phyloP scores from a whole-genome alignment of 30 jellyfish, hydroid and myxozoan genomes.

The Turritopsis rubra region DNA sequence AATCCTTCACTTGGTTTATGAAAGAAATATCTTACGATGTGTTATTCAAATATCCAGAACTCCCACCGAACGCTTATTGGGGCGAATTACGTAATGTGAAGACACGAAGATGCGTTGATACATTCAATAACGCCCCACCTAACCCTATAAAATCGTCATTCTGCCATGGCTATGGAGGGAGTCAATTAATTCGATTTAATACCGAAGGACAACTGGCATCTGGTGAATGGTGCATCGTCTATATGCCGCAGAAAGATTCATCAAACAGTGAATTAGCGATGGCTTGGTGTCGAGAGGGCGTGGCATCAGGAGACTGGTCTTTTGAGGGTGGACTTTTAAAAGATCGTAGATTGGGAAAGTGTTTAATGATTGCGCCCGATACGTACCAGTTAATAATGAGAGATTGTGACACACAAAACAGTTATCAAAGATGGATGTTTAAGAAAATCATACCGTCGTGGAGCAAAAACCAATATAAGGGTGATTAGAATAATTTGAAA shows the following conservation, averaged over 20 bases:
- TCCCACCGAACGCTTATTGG: constrained; percentile 36
- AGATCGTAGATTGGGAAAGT: not conserved
- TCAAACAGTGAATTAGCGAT: constrained; percentile 12
- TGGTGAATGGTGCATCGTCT: constrained; percentile 36
- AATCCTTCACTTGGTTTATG: constrained; percentile 40
- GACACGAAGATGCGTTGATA: constrained; percentile 14
- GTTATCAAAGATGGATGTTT: constrained; percentile 14
- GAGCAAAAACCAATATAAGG: constrained; percentile 8
- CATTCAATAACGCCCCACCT: constrained; percentile 26
- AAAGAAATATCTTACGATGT: constrained; percentile 37
- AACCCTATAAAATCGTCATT: constrained; percentile 7
- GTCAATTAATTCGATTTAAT: constrained; percentile 22
- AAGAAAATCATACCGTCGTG: constrained; percentile 19
- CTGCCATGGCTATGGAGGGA: constrained; percentile 27
- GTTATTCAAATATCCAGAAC: constrained; percentile 31
- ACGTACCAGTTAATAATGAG: constrained; percentile 7
- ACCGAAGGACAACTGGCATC: constrained; percentile 34
- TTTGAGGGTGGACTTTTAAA: constrained; percentile 13
- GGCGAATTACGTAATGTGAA: constrained; percentile 17
- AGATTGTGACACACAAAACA: constrained; percentile 18
- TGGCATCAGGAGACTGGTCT: constrained; percentile 25
- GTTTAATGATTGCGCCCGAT: not conserved
- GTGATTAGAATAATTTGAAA: not conserved
- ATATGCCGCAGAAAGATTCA: not conserved
- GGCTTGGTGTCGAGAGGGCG: constrained; percentile 33